Evolutionary conservation across 2,113 vertebrate species (phyloP), one percentile per base, ranked within the genome.

Genomic region (Mastomys natalensis): DNA sequence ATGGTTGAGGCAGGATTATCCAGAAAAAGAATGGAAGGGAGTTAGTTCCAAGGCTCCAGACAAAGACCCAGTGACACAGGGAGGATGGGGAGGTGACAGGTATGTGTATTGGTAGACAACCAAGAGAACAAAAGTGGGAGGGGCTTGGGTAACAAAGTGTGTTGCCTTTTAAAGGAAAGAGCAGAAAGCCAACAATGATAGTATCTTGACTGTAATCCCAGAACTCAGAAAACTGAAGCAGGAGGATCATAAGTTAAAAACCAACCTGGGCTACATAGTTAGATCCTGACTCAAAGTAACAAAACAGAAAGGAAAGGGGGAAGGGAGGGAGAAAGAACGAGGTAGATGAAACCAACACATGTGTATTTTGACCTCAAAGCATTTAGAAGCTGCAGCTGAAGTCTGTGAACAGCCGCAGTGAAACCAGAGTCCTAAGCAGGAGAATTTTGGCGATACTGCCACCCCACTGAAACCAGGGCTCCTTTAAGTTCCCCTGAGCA

Each of bases 101-200:
- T 1, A 0, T 22, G 40, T 37, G n/a, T 21, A 11, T 4, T 0
- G 7, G 43, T 1, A 4, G 66, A 31, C 70, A 68, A 29, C 37
- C 5, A 37, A 24, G 29, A 45, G 45, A 53, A 29, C 26, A 43
- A 55, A 93, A 22, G 19, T 31, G 37, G 10, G 73, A 73, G 21
- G 40, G 70, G 7, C 34, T 43, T 66, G 55, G 9, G 43, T 22
- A 29, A 21, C n/a, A 89, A 68, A 87, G 40, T 10, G 64, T 12
- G 12, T 84, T 16, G 1, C 40, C 55, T 66, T 10, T 24, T 37
- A 93, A 73, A 34, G 78, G 37, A 74, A 48, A 5, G 17, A 70
- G 11, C 34, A 31, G 26, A 3, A 34, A 81, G 29, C 43, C 26
- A 19, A 17, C 29, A 48, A 15, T 12, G 16, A 40, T 66, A 15